Evolutionary conservation across 2,888 invertebrate species (phyloP).

Genomic region (Metopia argyrocephala): DNA sequence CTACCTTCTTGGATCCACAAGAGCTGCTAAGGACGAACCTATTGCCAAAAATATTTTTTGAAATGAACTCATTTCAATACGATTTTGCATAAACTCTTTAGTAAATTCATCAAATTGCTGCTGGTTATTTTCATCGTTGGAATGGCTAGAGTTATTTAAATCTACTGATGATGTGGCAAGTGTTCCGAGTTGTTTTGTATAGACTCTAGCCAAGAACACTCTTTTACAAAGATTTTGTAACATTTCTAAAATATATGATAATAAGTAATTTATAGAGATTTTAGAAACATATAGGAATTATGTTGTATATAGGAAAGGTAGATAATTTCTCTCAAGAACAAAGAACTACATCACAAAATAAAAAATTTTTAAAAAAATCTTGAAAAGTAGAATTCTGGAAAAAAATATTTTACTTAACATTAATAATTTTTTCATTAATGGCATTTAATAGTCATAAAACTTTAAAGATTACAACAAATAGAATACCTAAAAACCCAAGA

Average conservation of each 20-base stretch:
- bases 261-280: too few species aligned
- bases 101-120: slow-evolving; percentile 79
- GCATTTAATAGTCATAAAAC: too few species aligned
- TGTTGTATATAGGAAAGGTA: too few species aligned
- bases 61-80: slow-evolving; percentile 83
- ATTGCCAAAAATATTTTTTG: slow-evolving; percentile 88
- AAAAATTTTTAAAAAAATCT: too few species aligned
- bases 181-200: slow-evolving; percentile 29
- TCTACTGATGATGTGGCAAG: slow-evolving; percentile 9
- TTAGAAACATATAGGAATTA: too few species aligned
- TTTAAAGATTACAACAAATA: too few species aligned
- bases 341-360: too few species aligned
- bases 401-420: too few species aligned
- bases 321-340: too few species aligned
- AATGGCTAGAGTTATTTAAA: not conserved
- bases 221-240: slow-evolving; percentile 35
- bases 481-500: too few species aligned
- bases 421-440: too few species aligned
- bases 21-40: slow-evolving; percentile 92
- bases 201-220: not conserved
- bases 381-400: too few species aligned
- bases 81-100: slow-evolving; percentile 82
- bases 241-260: slow-evolving; percentile 29
- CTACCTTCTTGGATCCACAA: slow-evolving; percentile 87
- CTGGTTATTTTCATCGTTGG: slow-evolving; percentile 33